Percentiles rank a stretch among this genome's conserved stretches.
Evolutionary conservation across 2,888 invertebrate species (phyloP).

Genomic region (Deladenus siricidicola): DNA sequence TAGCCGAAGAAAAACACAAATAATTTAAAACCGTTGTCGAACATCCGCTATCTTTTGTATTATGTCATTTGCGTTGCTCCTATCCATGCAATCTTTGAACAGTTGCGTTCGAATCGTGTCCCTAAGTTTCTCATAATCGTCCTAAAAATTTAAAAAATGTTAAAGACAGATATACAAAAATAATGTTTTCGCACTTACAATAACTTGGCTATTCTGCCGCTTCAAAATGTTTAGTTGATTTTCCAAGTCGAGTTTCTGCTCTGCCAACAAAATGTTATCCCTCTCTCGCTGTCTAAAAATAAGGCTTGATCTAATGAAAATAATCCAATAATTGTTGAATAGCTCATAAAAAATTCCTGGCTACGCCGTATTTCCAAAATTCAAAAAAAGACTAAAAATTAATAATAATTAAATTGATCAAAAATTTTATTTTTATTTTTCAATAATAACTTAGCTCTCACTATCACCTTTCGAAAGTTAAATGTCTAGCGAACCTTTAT

Average conservation of each 20-base stretch:
- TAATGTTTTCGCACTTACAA: conserved; percentile 5
- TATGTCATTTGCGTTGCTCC: background rate
- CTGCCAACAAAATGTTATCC: conserved; percentile 11
- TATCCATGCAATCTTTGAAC: background rate
- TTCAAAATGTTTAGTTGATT: conserved; percentile 9
- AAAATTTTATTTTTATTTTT: too few species aligned
- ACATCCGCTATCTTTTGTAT: background rate
- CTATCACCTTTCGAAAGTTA: too few species aligned
- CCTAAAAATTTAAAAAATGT: too few species aligned
- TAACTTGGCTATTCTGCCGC: conserved; percentile 9
- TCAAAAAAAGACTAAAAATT: too few species aligned
- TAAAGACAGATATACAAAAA: background rate
- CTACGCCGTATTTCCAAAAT: too few species aligned
- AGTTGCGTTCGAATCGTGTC: too few species aligned
- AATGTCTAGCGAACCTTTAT: too few species aligned
- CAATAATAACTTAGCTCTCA: too few species aligned
- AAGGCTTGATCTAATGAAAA: background rate
- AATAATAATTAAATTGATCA: too few species aligned
- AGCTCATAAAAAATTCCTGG: too few species aligned
- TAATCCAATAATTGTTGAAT: conserved; percentile 4
- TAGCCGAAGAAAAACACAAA: background rate
- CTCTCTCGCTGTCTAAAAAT: conserved; percentile 10
- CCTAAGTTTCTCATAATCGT: too few species aligned
- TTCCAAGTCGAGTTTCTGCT: conserved; percentile 15
- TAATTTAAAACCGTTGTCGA: background rate